Evolutionary conservation across 64 coral and sea anemone species (phyloP).

Genomic region (Montipora sp.): DNA sequence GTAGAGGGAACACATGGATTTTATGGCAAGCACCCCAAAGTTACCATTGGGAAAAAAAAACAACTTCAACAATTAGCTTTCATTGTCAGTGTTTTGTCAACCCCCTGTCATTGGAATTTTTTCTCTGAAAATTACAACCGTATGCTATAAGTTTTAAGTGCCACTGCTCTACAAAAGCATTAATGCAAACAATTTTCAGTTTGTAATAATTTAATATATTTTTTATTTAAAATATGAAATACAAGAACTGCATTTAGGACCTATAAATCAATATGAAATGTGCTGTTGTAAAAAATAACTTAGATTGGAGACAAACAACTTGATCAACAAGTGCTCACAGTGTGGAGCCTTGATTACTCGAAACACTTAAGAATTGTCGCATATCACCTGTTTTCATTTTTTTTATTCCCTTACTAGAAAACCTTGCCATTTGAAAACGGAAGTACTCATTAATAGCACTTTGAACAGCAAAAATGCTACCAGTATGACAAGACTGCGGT

Average conservation of each 20-base stretch:
- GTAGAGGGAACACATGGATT: no score
- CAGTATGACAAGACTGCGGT: no score
- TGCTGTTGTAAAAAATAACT: constrained; percentile 34
- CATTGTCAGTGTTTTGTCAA: no score
- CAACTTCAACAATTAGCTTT: no score
- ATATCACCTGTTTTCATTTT: neutral
- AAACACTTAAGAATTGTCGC: neutral
- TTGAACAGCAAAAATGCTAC: no score
- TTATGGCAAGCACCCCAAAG: no score
- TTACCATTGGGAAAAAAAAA: no score
- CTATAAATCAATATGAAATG: constrained; percentile 27
- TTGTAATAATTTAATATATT: constrained; percentile 37
- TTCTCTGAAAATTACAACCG: no score
- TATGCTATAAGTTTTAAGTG: no score
- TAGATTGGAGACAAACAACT: constrained; percentile 1
- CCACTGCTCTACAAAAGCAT: neutral
- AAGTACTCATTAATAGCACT: no score
- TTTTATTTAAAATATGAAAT: constrained; percentile 44
- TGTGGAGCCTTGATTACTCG: neutral
- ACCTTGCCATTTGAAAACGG: no score
- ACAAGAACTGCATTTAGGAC: neutral
- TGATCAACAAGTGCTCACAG: constrained; percentile 9
- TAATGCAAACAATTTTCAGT: neutral
- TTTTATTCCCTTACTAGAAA: neutral
- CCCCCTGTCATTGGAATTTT: no score